These are phyloP conservation scores for Coelogynopora nodosa DNA, from an alignment of 2,888 invertebrate genomes.

Conservation along the genomic window DNA sequence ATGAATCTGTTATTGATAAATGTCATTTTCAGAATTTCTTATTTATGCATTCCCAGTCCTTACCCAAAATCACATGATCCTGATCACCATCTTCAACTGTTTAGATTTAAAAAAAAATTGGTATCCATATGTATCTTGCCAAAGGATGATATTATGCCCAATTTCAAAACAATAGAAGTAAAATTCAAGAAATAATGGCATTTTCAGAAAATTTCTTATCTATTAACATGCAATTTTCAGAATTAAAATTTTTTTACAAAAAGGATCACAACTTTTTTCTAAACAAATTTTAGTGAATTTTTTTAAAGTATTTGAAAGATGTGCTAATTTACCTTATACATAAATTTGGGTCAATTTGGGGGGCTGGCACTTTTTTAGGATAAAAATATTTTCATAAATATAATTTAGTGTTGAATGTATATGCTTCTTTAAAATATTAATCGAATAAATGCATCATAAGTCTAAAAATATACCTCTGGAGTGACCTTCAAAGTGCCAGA, in stretches of 20 bases:
- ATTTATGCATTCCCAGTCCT: neutral
- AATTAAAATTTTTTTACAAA: too few relatives aligned
- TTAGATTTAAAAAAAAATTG: neutral
- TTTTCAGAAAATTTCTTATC: neutral
- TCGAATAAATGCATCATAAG: too few relatives aligned
- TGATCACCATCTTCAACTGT: neutral
- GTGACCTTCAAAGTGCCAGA: too few relatives aligned
- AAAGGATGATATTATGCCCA: neutral
- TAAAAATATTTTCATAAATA: too few relatives aligned
- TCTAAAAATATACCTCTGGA: too few relatives aligned
- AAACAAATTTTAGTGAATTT: neutral
- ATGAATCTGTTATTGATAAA: neutral
- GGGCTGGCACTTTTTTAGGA: too few relatives aligned
- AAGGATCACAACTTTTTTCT: neutral
- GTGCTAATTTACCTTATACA: neutral
- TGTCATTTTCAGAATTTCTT: too few relatives aligned
- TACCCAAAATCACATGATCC: neutral
- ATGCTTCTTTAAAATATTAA: too few relatives aligned
- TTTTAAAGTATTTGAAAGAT: neutral
- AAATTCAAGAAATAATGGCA: neutral
- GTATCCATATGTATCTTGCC: neutral
- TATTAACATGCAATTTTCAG: neutral
- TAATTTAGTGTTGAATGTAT: too few relatives aligned
- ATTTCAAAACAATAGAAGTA: neutral
- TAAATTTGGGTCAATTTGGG: too few relatives aligned